Conservation (phyloP, 1,140 invertebrate species). For the Scaptomyza pallida region DNA sequence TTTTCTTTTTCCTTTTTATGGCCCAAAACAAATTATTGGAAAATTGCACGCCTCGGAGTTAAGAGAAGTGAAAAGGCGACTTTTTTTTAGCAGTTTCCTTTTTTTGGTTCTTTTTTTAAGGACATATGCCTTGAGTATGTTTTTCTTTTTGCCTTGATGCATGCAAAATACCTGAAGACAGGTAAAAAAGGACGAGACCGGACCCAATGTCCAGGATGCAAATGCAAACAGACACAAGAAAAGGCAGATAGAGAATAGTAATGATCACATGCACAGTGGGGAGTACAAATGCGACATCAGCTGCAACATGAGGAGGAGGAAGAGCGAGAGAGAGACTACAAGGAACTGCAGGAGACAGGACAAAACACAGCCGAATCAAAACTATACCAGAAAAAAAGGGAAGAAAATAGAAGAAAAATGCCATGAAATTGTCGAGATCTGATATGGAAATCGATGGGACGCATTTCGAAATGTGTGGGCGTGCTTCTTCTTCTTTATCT, state of each 20-base stretch:
- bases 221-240: conserved; percentile 56
- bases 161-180: conserved; percentile 65
- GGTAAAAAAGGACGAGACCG: conserved; percentile 32
- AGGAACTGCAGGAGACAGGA: conserved; percentile 34
- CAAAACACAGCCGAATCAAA: conserved; percentile 46
- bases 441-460: conserved; percentile 30
- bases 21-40: conserved; percentile 19
- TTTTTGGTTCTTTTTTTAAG: conserved; percentile 29
- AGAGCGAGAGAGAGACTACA: background rate
- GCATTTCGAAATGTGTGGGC: conserved; percentile 58
- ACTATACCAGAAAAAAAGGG: conserved; percentile 40
- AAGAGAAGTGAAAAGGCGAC: conserved; percentile 24
- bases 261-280: conserved; percentile 76
- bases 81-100: conserved; percentile 22
- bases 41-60: conserved; percentile 37
- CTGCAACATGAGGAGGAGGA: conserved; percentile 53
- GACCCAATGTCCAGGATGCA: conserved; percentile 44
- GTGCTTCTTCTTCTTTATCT: conserved; percentile 22
- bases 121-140: conserved; percentile 38
- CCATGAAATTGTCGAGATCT: conserved; percentile 72
- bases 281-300: conserved; percentile 48
- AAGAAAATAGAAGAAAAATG: conserved; percentile 24
- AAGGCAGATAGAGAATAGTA: background rate
- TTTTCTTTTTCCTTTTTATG: conserved; percentile 38
- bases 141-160: conserved; percentile 27